Conservation (phyloP, 30 jellyfish, hydroid and myxozoan species). For the Turritopsis dohrnii region DNA sequence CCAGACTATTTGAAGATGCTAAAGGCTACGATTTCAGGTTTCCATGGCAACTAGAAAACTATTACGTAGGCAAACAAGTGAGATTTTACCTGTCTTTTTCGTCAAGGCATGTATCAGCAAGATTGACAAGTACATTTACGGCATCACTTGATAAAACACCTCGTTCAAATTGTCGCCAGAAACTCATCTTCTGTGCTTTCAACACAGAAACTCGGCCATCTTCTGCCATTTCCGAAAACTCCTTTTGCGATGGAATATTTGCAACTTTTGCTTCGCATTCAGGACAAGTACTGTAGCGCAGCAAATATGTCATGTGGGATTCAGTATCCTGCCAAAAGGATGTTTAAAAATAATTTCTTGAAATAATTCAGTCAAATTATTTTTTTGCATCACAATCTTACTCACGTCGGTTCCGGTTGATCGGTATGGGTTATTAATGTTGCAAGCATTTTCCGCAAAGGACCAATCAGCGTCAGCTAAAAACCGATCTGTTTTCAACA, state of each 20-base stretch:
- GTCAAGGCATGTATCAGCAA: slow-evolving; percentile 89
- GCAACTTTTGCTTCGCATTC: slow-evolving; percentile 72
- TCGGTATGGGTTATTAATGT: slow-evolving; percentile 55
- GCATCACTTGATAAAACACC: slow-evolving; percentile 92
- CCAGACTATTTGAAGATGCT: too few relatives aligned
- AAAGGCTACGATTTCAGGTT: too few relatives aligned
- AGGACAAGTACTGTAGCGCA: slow-evolving; percentile 88
- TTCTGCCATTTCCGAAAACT: slow-evolving; percentile 85
- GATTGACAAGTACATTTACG: slow-evolving; percentile 65
- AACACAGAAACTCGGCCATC: slow-evolving; percentile 78
- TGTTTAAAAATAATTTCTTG: neutral
- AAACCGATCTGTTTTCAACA: slow-evolving; percentile 84
- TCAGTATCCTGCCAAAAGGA: slow-evolving; percentile 42
- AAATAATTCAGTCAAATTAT: neutral
- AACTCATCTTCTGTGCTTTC: slow-evolving; percentile 83
- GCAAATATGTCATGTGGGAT: slow-evolving; percentile 34
- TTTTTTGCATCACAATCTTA: too few relatives aligned
- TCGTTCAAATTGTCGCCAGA: slow-evolving; percentile 89
- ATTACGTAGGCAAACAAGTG: too few relatives aligned
- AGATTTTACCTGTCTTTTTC: slow-evolving; percentile 56
- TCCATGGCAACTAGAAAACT: too few relatives aligned
- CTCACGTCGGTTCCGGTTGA: slow-evolving; percentile 38
- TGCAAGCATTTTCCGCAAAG: slow-evolving; percentile 67
- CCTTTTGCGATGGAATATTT: slow-evolving; percentile 81
- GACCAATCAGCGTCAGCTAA: slow-evolving; percentile 94